A percentile compares a stretch with the other conserved stretches of the same genome.
These are phyloP conservation scores for Actias luna DNA, from an alignment of 2,888 invertebrate species.

Conservation along the genomic window DNA sequence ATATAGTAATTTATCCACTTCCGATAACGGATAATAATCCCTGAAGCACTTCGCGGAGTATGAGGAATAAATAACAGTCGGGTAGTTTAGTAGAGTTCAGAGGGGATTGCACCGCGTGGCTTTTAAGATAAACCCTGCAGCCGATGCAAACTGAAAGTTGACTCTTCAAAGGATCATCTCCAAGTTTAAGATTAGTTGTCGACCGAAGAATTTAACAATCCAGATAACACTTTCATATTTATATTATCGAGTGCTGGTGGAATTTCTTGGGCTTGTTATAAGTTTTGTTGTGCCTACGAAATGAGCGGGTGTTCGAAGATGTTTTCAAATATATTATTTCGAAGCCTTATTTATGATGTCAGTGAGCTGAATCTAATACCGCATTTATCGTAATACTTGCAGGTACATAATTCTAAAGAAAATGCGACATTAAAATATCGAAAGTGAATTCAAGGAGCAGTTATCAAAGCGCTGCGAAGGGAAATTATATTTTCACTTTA, in stretches of 20 bases:
- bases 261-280: not conserved
- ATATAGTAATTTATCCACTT: constrained; percentile 78
- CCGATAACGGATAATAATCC: constrained; percentile 76
- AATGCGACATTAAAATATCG: too few species aligned
- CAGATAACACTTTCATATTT: not conserved
- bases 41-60: constrained; percentile 31
- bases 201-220: not conserved
- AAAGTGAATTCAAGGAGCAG: too few species aligned
- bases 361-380: not conserved
- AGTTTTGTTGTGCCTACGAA: not conserved
- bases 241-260: not conserved
- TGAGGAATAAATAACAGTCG: constrained; percentile 54
- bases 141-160: constrained; percentile 3
- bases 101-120: not conserved
- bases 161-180: not conserved
- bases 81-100: constrained; percentile 25
- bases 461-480: not conserved
- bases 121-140: not conserved
- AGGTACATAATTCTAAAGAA: too few species aligned
- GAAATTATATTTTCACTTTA: too few species aligned
- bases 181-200: constrained; percentile 3
- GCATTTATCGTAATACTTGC: too few species aligned
- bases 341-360: not conserved
- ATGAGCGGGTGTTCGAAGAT: not conserved
- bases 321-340: not conserved